Evolutionary conservation across 1,140 invertebrate genomes (phyloP), one percentile per base, ranked within the genome.

Genomic region (Maniola jurtina): DNA sequence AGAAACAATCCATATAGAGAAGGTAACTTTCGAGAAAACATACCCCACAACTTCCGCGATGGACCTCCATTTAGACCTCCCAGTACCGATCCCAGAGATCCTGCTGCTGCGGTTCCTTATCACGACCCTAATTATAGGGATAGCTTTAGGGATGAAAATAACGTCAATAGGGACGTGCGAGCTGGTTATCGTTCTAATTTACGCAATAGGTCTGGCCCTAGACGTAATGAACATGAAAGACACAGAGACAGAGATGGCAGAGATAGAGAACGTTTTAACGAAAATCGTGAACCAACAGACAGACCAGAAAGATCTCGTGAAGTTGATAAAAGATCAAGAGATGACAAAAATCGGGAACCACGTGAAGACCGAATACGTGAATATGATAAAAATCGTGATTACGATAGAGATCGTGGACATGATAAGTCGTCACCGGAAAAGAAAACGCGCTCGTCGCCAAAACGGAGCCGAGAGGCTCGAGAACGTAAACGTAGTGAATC

Each of bases 401-500:
- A 85, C 74, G 89, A 86, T 45, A 79, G 75, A 63, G 84, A 88
- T 65, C 75, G 84, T 40, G 83, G 82, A 15, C 79, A 85, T 67
- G 87, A 91, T 34, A 80, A 79, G 57, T 71, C 68, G 25, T 83
- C 90, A 13, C 86, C 83, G 9, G 86, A 91, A 60, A 90, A 85
- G 64, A 90, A 86, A 73, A 52, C 65, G 34, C 82, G 88, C 11
- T 11, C 25, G 8, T 89, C 89, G 25, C 85, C 86, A 6, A 89
- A 89, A 74, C 80, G 86, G 48, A 83, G 74, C 61, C 77, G 89
- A 52, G 90, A 91, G 50, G 61, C 58, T 35, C 76, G 86, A 45
- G 89, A 91, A 25, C 85, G 81, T 52, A 86, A 85, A 64, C 80
- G 83, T 9, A 86, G 87, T 74, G 90, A 91, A 68, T 87, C 89